A percentile compares a stretch with the other conserved stretches of the same genome.
Conservation (phyloP, 2,888 invertebrate species). For the Colostygia pectinataria region DNA sequence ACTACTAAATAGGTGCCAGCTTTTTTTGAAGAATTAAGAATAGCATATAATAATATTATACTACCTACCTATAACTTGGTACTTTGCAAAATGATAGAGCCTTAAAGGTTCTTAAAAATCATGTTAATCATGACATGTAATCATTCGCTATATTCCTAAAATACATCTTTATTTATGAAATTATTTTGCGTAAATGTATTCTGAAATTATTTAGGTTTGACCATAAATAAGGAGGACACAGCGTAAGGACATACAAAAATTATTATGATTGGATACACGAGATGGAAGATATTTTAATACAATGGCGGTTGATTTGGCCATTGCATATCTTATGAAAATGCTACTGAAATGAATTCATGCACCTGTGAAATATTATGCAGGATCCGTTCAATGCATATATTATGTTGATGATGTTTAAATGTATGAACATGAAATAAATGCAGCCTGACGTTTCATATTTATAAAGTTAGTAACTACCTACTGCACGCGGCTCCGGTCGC, state of each 20-base stretch:
- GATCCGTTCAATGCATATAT: slow-evolving; percentile 27
- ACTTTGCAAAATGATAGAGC: too few species aligned
- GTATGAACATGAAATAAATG: slow-evolving; percentile 28
- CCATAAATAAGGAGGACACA: too few species aligned
- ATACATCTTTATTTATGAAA: too few species aligned
- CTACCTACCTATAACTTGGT: too few species aligned
- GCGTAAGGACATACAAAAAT: slow-evolving; percentile 19
- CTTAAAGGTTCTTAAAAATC: too few species aligned
- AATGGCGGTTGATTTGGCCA: slow-evolving; percentile 20
- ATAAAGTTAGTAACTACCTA: slow-evolving; percentile 26
- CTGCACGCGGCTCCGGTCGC: too few species aligned
- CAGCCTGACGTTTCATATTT: slow-evolving; percentile 26
- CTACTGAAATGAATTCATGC: slow-evolving; percentile 31
- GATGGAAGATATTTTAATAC: slow-evolving; percentile 26
- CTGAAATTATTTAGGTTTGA: background rate
- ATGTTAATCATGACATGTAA: too few species aligned
- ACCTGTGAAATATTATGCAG: slow-evolving; percentile 29
- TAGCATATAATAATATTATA: too few species aligned
- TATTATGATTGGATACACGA: slow-evolving; percentile 16
- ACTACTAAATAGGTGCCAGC: too few species aligned
- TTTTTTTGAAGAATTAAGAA: too few species aligned
- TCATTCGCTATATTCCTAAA: too few species aligned
- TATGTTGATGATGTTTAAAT: slow-evolving; percentile 30
- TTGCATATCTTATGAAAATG: slow-evolving; percentile 29
- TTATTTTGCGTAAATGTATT: background rate